A percentile compares a stretch with the other conserved stretches of the same genome.
phyloP scores from a whole-genome alignment of 2,888 invertebrate species.

The Tubiluchus corallicola region DNA sequence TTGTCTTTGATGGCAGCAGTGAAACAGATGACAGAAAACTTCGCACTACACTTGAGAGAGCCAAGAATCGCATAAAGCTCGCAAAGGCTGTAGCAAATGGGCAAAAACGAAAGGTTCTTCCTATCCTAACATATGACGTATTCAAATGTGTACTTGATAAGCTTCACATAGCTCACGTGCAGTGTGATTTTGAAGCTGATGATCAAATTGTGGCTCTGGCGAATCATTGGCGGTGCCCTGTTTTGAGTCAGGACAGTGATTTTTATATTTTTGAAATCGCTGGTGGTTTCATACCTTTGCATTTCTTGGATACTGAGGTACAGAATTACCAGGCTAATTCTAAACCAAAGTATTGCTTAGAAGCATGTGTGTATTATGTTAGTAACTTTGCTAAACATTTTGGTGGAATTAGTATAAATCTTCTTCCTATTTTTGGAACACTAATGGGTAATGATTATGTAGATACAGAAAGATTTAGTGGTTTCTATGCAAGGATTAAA shows the following conservation, averaged over 20 bases:
- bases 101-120: slow-evolving; percentile 41
- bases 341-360: slow-evolving; percentile 16
- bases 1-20: slow-evolving; percentile 28
- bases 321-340: slow-evolving; percentile 1
- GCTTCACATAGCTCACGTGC: slow-evolving; percentile 43
- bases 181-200: slow-evolving; percentile 76
- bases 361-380: slow-evolving; percentile 41
- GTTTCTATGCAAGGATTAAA: slow-evolving; percentile 41
- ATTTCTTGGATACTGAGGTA: slow-evolving; percentile 15
- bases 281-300: slow-evolving; percentile 50
- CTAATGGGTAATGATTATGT: slow-evolving; percentile 79
- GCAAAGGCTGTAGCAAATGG: slow-evolving; percentile 4
- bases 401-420: slow-evolving; percentile 42
- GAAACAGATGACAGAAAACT: slow-evolving; percentile 24
- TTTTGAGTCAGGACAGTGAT: slow-evolving; percentile 82
- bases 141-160: slow-evolving; percentile 49
- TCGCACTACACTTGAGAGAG: slow-evolving; percentile 19
- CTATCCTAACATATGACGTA: slow-evolving; percentile 49
- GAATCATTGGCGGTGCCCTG: slow-evolving; percentile 54
- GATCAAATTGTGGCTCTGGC: slow-evolving; percentile 65
- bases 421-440: slow-evolving; percentile 59
- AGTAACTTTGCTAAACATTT: slow-evolving; percentile 46
- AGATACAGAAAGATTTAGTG: slow-evolving; percentile 24
- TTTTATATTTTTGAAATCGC: slow-evolving; percentile 69
- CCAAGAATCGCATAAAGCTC: slow-evolving; percentile 17